Evolutionary conservation across 2,888 invertebrate genomes (phyloP), one percentile per base, ranked within the genome.

Genomic region (Stenchaetothrips biformis): DNA sequence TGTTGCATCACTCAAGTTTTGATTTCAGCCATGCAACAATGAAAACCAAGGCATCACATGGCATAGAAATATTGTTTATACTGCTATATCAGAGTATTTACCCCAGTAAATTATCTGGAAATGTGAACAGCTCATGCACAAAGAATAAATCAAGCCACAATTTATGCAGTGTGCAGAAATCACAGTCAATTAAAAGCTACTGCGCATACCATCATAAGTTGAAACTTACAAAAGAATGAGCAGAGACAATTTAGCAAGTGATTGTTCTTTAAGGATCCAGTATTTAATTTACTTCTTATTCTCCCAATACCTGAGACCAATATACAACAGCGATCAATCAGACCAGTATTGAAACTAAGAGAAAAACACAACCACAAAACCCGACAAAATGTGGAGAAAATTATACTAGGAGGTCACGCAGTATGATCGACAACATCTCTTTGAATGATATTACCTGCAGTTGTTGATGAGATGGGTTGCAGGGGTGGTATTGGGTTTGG

Each of bases 371-470:
- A 74, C 21, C 7, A 37, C 37, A 74, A 74, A 74, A 74, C 25
- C 11, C 0, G 21, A 21, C 67, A 25, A 74, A 74, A 25, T 25
- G 67, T 25, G 21, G 21, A 74, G 67, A 74, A 25, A 21, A 74
- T 0, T 18, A 13, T 18, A 13, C 7, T 59, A 16, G 67, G 21
- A 74, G 11, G 37, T 37, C 37, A 37, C 37, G 37, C 37, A 37
- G 37, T 37, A 37, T 37, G 37, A 37, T 37, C 21, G 67, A 74
- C 53, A 13, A 74, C 67, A 25, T 25, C 67, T 74, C 25, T 74
- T 25, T 8, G 67, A 74, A 74, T 74, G 67, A 74, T 74, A 13
- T 53, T 74, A 74, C 67, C 67, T 74, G 67, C 21, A 18, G 59
- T 59, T 7, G n/a, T 21, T 74, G 67, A 21, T 25, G 67, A 74